These are phyloP conservation scores for Melanerpes formicivorus DNA, from an alignment of 2,113 vertebrate genomes.

Conservation along the genomic window DNA sequence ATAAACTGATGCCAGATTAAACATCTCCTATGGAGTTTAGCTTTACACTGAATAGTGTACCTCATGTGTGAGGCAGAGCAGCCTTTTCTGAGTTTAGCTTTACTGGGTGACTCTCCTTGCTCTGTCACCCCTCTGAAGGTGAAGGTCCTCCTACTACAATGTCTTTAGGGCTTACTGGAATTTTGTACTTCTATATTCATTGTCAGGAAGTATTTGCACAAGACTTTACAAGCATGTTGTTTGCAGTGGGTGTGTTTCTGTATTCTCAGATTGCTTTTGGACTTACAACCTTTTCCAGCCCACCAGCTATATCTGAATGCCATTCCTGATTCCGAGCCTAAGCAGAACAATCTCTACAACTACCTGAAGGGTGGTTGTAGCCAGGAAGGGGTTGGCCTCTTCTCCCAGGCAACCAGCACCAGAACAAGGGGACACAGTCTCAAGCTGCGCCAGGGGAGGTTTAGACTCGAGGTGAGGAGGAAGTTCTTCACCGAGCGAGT, in stretches of 20 bases:
- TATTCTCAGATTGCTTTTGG: background rate
- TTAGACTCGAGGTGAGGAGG: too few species aligned
- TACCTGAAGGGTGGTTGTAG: too few species aligned
- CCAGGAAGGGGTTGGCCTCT: too few species aligned
- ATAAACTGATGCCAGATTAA: background rate
- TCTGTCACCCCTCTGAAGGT: background rate
- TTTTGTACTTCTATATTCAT: background rate
- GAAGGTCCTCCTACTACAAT: background rate
- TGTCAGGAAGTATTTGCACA: background rate
- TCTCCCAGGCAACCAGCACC: too few species aligned
- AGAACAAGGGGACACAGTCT: too few species aligned
- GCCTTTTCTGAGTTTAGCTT: background rate
- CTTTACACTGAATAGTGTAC: background rate
- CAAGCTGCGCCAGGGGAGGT: too few species aligned
- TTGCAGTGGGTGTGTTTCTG: background rate
- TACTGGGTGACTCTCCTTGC: background rate
- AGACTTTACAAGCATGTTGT: background rate
- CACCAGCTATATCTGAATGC: background rate
- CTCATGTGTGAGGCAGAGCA: background rate
- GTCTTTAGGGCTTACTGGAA: background rate
- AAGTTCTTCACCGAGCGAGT: too few species aligned
- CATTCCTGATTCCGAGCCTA: background rate
- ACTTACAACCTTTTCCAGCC: background rate
- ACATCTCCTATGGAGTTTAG: background rate
- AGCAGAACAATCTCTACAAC: constrained; percentile 11